Evolutionary conservation across 1,140 invertebrate genomes (phyloP), one percentile per base, ranked within the genome.

Genomic region (Drosophila littoralis): DNA sequence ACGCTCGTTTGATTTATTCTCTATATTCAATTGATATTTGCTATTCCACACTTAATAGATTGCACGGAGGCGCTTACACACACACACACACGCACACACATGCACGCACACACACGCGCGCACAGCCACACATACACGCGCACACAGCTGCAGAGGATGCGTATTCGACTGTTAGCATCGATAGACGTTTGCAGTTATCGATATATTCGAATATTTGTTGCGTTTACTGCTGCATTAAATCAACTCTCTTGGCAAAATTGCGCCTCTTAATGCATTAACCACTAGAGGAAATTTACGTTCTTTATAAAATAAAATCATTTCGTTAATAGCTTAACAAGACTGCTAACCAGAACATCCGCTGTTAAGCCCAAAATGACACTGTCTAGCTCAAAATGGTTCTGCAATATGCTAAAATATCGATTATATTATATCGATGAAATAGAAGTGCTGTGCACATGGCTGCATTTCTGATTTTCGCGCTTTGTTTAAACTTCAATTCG

Each of bases 11-110:
- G 35, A 58, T 68, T 73, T 67, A 64, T 73, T 59, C 65, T 61
- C 65, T 69, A 69, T 69, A 74, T 69, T 68, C 58, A 71, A 70
- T 75, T 75, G 72, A 64, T 70, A 70, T 70, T 75, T 75, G 58
- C 55, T 75, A 70, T 70, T 64, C 42, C 58, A 64, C 67, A 70
- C 58, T 71, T 75, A 64, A 64, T 75, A 51, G 72, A 68, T 74
- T 74, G 65, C 65, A 74, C 57, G 55, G 64, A 74, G 65, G 71
- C 65, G 71, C 65, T 69, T 69, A 55, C 65, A 74, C 42, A 35
- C 65, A 55, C 64, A 57, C 51, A 45, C 58, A 13, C 55, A 7
- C 48, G 36, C 48, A 36, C 46, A 43, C 45, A 28, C 22, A 28
- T 28, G 22, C 22, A 28, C 22, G 22, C 55, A 51, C 36, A 15